These are phyloP conservation scores for Chironomus tentans DNA, from an alignment of 2,888 invertebrate genomes.

Conservation along the genomic window DNA sequence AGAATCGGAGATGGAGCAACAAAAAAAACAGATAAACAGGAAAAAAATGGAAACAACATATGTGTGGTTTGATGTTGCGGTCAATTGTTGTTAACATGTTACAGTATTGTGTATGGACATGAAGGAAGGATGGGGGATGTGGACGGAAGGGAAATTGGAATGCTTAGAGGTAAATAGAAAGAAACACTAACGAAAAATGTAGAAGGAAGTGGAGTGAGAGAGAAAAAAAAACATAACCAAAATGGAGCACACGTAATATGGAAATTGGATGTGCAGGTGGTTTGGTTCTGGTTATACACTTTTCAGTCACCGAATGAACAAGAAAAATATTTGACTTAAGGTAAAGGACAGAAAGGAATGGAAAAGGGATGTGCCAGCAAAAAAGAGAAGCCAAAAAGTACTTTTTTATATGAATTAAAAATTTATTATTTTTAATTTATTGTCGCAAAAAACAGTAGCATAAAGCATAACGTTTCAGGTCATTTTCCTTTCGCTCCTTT, in stretches of 20 bases:
- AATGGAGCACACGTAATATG: neutral
- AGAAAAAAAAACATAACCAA: neutral
- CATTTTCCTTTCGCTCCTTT: neutral
- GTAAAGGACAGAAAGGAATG: neutral
- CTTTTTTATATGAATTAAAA: neutral
- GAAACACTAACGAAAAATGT: no score
- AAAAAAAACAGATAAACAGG: slow-evolving; percentile 27
- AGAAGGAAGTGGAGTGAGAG: neutral
- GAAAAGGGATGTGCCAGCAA: slow-evolving; percentile 2
- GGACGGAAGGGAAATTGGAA: no score
- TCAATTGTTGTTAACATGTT: slow-evolving; percentile 23
- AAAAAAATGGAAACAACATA: slow-evolving; percentile 25
- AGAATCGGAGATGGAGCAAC: neutral
- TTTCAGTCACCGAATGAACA: neutral
- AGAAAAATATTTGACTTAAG: neutral
- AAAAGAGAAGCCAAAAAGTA: slow-evolving; percentile 1
- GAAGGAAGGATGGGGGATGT: neutral
- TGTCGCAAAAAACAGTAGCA: neutral
- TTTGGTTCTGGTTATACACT: neutral
- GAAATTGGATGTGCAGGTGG: neutral
- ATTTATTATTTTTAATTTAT: neutral
- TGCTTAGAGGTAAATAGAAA: no score
- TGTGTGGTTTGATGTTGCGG: slow-evolving; percentile 25
- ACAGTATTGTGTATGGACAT: neutral
- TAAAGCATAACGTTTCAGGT: neutral